Percentiles rank a stretch among this genome's conserved stretches.
phyloP scores from a whole-genome alignment of 2,888 invertebrate genomes.

The Diachrysia chrysitis region DNA sequence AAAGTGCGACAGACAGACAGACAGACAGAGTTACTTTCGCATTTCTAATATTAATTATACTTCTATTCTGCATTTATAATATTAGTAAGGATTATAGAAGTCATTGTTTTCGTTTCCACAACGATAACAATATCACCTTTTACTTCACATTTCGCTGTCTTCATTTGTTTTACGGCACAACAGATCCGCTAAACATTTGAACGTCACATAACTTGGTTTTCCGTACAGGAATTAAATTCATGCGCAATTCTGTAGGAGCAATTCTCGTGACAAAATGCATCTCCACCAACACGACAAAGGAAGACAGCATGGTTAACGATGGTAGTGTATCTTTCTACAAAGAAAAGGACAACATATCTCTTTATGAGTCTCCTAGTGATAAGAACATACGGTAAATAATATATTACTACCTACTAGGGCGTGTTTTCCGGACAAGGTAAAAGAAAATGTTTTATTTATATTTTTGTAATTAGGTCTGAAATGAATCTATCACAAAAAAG shows the following conservation, averaged over 20 bases:
- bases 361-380: neutral
- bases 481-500: no score
- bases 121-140: no score
- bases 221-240: neutral
- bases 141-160: no score
- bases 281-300: neutral
- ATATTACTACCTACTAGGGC: neutral
- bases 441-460: neutral
- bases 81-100: no score
- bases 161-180: no score
- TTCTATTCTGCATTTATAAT: no score
- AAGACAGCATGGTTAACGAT: neutral
- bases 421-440: neutral
- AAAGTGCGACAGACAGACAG: no score
- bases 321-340: neutral
- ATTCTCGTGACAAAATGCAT: constrained; percentile 3
- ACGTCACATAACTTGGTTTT: neutral
- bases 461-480: no score
- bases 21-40: no score
- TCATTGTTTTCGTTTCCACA: no score
- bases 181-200: neutral
- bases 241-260: neutral
- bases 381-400: neutral
- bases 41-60: no score
- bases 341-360: neutral